phyloP scores from a whole-genome alignment of 2,797 vertebrate species.

The Coregonus suidteri region DNA sequence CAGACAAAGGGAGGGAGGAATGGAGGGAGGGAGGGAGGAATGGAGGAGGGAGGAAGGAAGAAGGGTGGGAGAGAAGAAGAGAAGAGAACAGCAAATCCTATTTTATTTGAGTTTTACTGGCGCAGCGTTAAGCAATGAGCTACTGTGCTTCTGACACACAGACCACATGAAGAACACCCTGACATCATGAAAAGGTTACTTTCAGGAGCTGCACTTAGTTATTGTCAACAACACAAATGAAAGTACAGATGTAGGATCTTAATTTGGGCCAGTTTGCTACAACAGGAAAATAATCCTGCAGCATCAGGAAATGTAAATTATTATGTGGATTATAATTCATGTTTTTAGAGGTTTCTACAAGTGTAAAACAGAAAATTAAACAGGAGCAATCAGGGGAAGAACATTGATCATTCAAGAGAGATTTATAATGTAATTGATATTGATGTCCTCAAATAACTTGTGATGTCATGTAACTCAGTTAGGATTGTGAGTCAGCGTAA shows the following conservation, averaged over 20 bases:
- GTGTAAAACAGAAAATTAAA: too few species aligned
- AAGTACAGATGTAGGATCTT: too few species aligned
- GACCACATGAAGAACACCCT: neutral
- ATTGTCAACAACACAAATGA: too few species aligned
- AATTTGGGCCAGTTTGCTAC: too few species aligned
- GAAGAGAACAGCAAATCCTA: neutral
- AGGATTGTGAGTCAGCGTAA: neutral
- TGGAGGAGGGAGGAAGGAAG: neutral
- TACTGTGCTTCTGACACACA: neutral
- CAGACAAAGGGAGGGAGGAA: neutral
- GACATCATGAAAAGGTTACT: neutral
- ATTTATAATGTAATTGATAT: neutral
- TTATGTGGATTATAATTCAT: too few species aligned
- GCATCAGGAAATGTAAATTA: too few species aligned
- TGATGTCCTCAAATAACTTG: neutral
- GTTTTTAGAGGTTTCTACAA: too few species aligned
- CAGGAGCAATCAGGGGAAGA: too few species aligned
- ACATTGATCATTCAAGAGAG: neutral
- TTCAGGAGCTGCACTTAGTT: too few species aligned
- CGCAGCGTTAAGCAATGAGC: neutral
- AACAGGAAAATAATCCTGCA: too few species aligned
- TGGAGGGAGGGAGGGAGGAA: neutral
- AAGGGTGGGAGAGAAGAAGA: neutral
- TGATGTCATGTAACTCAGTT: neutral
- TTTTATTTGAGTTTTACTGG: neutral